Evolutionary conservation across 2,113 vertebrate species (phyloP).

Genomic region (Clarias macrocephalus): DNA sequence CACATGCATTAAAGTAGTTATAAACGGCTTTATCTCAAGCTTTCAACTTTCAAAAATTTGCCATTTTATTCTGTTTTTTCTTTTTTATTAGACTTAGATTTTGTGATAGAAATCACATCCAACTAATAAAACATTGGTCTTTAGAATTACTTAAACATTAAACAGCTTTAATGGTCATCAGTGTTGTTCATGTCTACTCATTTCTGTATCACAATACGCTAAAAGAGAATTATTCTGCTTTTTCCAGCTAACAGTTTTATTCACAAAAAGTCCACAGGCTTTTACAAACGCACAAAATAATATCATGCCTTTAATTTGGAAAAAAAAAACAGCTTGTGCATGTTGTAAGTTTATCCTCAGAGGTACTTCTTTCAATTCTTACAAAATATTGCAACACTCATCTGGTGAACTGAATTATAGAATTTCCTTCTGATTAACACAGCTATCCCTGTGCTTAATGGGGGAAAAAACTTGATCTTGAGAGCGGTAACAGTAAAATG

Average conservation of each 20-base stretch:
- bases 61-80: background rate
- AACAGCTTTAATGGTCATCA: background rate
- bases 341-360: background rate
- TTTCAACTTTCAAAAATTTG: background rate
- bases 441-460: too few relatives aligned
- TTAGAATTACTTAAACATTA: background rate
- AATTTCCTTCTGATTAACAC: background rate
- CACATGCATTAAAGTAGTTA: background rate
- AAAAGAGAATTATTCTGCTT: background rate
- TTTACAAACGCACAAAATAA: background rate
- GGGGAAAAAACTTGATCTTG: background rate
- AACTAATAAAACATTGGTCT: background rate
- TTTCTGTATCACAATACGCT: background rate
- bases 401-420: background rate
- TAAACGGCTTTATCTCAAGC: background rate
- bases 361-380: background rate
- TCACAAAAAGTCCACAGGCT: background rate
- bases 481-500: background rate
- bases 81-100: background rate
- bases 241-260: background rate
- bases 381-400: background rate
- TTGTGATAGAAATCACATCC: slow-evolving; percentile 7
- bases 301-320: background rate
- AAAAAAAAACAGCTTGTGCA: background rate
- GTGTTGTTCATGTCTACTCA: background rate